phyloP scores from a whole-genome alignment of 2,113 vertebrate species.

The Ardeotis arabs region DNA sequence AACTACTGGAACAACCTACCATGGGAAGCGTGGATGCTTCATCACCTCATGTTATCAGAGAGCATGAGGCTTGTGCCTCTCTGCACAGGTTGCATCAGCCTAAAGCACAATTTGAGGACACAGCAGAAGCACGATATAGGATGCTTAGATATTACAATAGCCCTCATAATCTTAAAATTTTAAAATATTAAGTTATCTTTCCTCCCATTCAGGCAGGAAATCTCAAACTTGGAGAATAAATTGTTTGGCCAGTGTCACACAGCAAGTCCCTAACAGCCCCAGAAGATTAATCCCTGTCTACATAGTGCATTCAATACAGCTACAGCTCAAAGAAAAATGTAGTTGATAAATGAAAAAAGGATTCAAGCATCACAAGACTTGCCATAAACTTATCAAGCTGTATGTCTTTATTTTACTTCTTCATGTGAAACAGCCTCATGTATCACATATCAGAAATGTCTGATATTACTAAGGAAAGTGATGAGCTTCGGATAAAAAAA shows the following conservation, averaged over 20 bases:
- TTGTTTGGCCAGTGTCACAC: background rate
- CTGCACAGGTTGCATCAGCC: background rate
- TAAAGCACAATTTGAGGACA: background rate
- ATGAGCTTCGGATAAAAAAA: background rate
- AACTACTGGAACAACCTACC: background rate
- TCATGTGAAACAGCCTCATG: background rate
- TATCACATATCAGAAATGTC: background rate
- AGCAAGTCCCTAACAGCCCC: background rate
- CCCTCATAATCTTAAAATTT: background rate
- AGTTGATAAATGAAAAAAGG: background rate
- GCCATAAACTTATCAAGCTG: background rate
- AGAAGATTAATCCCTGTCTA: background rate
- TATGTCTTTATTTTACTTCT: background rate
- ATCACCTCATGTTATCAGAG: background rate
- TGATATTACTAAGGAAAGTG: background rate
- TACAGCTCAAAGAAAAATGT: background rate
- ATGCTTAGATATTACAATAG: background rate
- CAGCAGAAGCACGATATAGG: background rate
- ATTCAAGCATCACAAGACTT: background rate
- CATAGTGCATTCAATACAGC: background rate
- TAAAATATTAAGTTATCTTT: background rate
- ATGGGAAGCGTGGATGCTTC: background rate
- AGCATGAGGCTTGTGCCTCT: background rate
- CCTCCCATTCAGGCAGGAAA: background rate
- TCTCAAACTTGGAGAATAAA: background rate